Percentiles rank a stretch among this genome's conserved stretches.
Evolutionary conservation across 2,888 invertebrate genomes (phyloP).

Genomic region (Podotricha telesiphe): DNA sequence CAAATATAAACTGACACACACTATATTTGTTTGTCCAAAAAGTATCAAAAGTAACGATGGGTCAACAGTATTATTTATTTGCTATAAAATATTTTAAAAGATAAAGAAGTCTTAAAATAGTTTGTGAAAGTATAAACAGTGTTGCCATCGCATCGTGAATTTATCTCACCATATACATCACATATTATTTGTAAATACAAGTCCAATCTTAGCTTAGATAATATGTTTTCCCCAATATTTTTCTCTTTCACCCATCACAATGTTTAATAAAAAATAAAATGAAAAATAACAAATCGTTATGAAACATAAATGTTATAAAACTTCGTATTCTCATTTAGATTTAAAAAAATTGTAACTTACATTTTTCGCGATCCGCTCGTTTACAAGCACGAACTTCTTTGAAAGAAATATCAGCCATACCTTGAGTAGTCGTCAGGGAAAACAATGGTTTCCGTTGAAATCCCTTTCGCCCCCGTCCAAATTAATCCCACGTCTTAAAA

Average conservation of each 20-base stretch:
- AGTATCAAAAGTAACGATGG: background rate
- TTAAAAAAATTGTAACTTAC: slow-evolving; percentile 1
- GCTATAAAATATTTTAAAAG: background rate
- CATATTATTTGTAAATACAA: background rate
- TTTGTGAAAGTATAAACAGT: no score
- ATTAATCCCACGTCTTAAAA: slow-evolving; percentile 35
- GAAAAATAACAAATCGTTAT: no score
- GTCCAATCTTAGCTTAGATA: background rate
- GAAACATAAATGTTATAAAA: background rate
- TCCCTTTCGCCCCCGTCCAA: slow-evolving; percentile 25
- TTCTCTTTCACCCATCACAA: background rate
- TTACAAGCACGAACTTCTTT: slow-evolving; percentile 2
- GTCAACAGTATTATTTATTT: background rate
- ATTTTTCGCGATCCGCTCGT: background rate
- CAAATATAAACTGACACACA: slow-evolving; percentile 20
- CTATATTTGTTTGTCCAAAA: slow-evolving; percentile 8
- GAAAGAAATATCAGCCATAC: slow-evolving; percentile 31
- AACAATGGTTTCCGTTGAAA: slow-evolving; percentile 35
- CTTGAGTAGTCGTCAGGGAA: slow-evolving; percentile 27
- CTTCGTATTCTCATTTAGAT: background rate
- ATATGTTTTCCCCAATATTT: background rate
- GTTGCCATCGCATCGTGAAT: background rate
- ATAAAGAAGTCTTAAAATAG: no score
- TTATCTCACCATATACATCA: background rate
- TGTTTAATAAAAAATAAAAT: no score